Evolutionary conservation across 2,113 vertebrate species (phyloP).

Genomic region (Aix galericulata): DNA sequence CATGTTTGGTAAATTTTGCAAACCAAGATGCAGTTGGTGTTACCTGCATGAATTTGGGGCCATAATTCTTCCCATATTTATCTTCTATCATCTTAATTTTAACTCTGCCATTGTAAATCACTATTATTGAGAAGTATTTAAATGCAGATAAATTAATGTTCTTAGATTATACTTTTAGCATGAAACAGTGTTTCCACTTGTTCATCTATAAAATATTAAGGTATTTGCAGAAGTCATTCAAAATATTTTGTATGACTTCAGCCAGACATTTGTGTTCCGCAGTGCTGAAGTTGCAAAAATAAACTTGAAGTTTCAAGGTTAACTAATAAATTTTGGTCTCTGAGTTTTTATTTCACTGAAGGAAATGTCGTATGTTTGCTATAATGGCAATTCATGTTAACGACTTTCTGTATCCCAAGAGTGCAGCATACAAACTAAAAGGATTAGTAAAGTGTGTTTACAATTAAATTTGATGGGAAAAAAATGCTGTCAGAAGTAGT

Average conservation of each 20-base stretch:
- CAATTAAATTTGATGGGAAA: neutral
- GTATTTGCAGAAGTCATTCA: neutral
- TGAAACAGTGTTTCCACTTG: neutral
- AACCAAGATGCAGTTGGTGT: neutral
- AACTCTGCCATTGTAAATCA: neutral
- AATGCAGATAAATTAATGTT: neutral
- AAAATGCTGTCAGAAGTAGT: neutral
- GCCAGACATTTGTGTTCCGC: neutral
- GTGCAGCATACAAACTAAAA: neutral
- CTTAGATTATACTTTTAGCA: neutral
- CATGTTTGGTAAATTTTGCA: fast-evolving
- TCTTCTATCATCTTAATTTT: neutral
- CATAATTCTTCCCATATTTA: neutral
- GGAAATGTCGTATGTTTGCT: neutral
- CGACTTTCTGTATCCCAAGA: neutral
- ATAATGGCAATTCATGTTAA: neutral
- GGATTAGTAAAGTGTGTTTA: neutral
- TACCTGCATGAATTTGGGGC: neutral
- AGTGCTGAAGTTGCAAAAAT: neutral
- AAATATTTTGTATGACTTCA: neutral
- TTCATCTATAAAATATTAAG: neutral
- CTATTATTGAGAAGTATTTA: neutral
- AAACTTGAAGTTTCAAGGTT: neutral
- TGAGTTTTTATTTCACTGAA: neutral
- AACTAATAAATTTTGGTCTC: neutral